These are phyloP conservation scores for Drosophila equinoxialis DNA, from an alignment of 1,140 invertebrate species.

Conservation along the genomic window DNA sequence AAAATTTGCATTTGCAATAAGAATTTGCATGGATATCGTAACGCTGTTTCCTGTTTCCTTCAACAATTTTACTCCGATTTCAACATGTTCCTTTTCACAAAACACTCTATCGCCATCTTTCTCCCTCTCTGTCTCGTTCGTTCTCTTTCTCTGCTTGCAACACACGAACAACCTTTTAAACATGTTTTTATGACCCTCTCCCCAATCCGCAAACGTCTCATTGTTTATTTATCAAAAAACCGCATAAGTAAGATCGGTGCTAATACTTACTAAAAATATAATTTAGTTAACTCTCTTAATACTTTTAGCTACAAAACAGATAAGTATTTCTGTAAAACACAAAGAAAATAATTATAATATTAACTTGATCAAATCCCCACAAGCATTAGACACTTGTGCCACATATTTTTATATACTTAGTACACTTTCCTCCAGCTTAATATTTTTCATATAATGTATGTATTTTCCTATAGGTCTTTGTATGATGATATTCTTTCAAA, in stretches of 20 bases:
- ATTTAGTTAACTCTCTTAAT: conserved; percentile 40
- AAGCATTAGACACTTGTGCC: not conserved
- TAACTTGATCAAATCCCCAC: not conserved
- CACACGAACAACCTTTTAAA: conserved; percentile 1
- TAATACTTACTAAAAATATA: not conserved
- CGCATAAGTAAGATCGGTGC: not conserved
- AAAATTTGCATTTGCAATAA: conserved; percentile 58
- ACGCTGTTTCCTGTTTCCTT: conserved; percentile 76
- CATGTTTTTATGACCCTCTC: not conserved
- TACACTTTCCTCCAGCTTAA: not conserved
- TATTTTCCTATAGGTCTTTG: not conserved
- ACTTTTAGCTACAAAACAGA: conserved; percentile 62
- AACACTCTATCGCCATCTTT: conserved; percentile 3
- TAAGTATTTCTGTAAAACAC: conserved; percentile 51
- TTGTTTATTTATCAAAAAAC: not conserved
- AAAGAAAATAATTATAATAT: not conserved
- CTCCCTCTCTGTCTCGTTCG: not conserved
- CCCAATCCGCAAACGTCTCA: too few species aligned
- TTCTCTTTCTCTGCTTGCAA: not conserved
- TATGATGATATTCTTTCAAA: not conserved
- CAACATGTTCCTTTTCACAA: conserved; percentile 26
- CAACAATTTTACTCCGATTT: conserved; percentile 36
- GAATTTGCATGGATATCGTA: conserved; percentile 83
- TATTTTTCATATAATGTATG: not conserved
- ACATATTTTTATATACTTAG: not conserved